phyloP scores from a whole-genome alignment of 2,113 vertebrate species.

The Saguinus imperator region DNA sequence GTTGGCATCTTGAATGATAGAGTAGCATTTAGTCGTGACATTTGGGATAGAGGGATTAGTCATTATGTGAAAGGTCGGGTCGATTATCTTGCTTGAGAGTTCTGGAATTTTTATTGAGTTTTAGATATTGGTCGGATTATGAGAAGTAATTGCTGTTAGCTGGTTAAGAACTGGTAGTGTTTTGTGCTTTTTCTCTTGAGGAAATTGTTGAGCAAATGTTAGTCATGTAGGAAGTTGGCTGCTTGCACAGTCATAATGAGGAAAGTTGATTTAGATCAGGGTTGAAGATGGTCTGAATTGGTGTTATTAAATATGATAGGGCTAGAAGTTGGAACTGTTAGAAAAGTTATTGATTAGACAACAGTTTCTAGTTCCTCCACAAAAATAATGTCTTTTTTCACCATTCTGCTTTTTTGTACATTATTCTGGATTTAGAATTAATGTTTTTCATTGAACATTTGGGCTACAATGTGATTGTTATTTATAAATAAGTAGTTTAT shows the following conservation, averaged over 20 bases:
- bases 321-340: background rate
- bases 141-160: background rate
- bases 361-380: background rate
- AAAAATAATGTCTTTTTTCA: background rate
- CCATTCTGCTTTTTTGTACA: constrained; percentile 20
- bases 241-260: background rate
- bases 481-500: background rate
- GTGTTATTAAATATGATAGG: background rate
- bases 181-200: background rate
- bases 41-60: background rate
- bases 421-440: constrained; percentile 46
- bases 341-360: background rate
- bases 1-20: background rate
- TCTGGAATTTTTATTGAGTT: background rate
- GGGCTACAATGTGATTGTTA: background rate
- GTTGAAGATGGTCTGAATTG: background rate
- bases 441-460: background rate
- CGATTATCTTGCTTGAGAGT: background rate
- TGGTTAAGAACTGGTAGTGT: background rate
- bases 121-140: background rate
- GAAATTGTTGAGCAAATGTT: constrained; percentile 27
- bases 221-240: constrained; percentile 19
- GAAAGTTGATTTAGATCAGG: constrained; percentile 37
- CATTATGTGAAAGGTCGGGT: background rate
- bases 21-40: background rate